Evolutionary conservation across 2,888 invertebrate species (phyloP).

Genomic region (Pseudoips prasinana): DNA sequence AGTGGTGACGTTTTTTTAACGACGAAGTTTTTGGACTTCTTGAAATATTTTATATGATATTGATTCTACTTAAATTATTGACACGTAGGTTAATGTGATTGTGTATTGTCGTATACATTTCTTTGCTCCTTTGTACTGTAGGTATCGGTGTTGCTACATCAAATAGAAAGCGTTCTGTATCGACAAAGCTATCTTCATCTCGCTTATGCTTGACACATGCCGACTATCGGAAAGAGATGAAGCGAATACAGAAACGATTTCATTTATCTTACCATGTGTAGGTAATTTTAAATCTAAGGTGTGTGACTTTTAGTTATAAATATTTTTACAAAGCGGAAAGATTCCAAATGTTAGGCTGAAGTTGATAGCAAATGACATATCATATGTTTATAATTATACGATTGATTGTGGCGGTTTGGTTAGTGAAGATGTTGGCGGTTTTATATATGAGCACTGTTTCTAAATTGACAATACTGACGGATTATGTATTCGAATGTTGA

Average conservation of each 20-base stretch:
- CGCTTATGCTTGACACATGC: conserved; percentile 15
- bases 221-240: conserved; percentile 19
- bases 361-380: conserved; percentile 78
- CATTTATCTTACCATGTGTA: conserved; percentile 52
- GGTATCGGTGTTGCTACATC: conserved; percentile 46
- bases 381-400: conserved; percentile 71
- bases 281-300: conserved; percentile 66
- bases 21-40: conserved; percentile 54
- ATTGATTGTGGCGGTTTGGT: conserved; percentile 52
- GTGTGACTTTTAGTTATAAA: conserved; percentile 74
- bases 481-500: conserved; percentile 66
- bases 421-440: conserved; percentile 58
- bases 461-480: conserved; percentile 72
- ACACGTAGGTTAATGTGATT: conserved; percentile 50
- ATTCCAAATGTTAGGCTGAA: conserved; percentile 73
- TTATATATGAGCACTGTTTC: conserved; percentile 57
- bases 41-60: conserved; percentile 69
- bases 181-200: conserved; percentile 21
- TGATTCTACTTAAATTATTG: conserved; percentile 61
- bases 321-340: conserved; percentile 72
- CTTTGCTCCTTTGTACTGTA: conserved; percentile 53
- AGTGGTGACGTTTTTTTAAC: conserved; percentile 60
- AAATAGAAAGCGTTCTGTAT: conserved; percentile 29
- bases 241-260: conserved; percentile 24
- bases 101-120: conserved; percentile 52